These are phyloP conservation scores for Matsumurasca onukii DNA, from an alignment of 1,140 invertebrate genomes.

Conservation along the genomic window DNA sequence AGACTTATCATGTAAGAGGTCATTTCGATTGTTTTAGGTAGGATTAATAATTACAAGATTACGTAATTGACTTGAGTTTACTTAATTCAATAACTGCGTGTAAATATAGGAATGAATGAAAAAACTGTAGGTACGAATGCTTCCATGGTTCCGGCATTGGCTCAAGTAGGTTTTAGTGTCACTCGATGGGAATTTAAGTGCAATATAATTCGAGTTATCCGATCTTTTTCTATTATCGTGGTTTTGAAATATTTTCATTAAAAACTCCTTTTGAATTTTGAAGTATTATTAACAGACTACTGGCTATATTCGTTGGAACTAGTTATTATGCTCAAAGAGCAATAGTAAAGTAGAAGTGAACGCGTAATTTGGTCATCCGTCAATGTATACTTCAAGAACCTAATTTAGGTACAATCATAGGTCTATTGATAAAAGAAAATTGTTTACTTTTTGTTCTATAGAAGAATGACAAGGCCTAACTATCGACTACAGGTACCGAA, in stretches of 20 bases:
- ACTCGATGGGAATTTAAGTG: background rate
- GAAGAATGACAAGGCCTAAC: conserved; percentile 6
- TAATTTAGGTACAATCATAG: background rate
- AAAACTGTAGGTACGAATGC: conserved; percentile 1
- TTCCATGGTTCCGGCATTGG: conserved; percentile 12
- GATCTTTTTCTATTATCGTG: background rate
- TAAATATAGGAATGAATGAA: conserved; percentile 12
- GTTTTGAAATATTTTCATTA: too few relatives aligned
- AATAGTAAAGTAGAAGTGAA: conserved; percentile 3
- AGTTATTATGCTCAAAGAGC: background rate
- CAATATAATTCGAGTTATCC: background rate
- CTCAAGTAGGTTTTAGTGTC: conserved; percentile 15
- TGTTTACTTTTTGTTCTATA: background rate
- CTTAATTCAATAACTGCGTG: conserved; percentile 1
- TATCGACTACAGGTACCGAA: background rate
- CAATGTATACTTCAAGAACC: background rate
- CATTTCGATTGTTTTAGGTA: conserved; percentile 19
- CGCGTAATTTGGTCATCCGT: background rate
- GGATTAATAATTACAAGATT: background rate
- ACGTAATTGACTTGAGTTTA: conserved; percentile 1
- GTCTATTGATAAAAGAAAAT: background rate
- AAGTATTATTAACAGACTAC: background rate
- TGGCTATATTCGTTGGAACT: background rate
- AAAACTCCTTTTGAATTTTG: too few relatives aligned
- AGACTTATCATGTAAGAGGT: conserved; percentile 36